A percentile compares a stretch with the other conserved stretches of the same genome.
phyloP scores from a whole-genome alignment of 2,113 vertebrate genomes.

The Sinocyclocheilus anophthalmus region DNA sequence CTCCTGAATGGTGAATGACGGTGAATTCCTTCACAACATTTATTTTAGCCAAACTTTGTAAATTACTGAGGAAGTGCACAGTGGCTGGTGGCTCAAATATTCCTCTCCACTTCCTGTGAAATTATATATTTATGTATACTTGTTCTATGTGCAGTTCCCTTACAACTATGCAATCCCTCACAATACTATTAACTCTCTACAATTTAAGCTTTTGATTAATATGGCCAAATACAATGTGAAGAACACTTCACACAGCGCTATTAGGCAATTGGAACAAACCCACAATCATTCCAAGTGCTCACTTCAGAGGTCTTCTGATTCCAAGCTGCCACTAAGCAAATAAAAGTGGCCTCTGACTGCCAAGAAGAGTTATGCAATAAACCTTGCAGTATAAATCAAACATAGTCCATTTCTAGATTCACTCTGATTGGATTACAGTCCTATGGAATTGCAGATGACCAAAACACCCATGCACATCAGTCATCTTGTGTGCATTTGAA shows the following conservation, averaged over 20 bases:
- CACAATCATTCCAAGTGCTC: background rate
- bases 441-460: background rate
- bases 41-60: background rate
- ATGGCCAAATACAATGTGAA: background rate
- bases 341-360: background rate
- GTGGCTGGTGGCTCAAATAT: background rate
- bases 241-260: background rate
- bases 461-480: background rate
- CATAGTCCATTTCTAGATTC: background rate
- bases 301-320: background rate
- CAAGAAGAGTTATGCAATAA: constrained; percentile 6
- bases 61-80: background rate
- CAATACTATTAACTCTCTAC: background rate
- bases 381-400: constrained; percentile 12
- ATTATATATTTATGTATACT: background rate
- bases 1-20: background rate
- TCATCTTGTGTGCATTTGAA: background rate
- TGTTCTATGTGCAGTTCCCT: background rate
- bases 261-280: background rate
- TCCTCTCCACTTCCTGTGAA: background rate
- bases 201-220: background rate
- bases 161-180: background rate
- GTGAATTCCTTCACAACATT: background rate
- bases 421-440: constrained; percentile 19
- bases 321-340: background rate